These are phyloP conservation scores for Rhodinocichla rosea DNA, from an alignment of 2,113 vertebrate genomes.

Conservation along the genomic window DNA sequence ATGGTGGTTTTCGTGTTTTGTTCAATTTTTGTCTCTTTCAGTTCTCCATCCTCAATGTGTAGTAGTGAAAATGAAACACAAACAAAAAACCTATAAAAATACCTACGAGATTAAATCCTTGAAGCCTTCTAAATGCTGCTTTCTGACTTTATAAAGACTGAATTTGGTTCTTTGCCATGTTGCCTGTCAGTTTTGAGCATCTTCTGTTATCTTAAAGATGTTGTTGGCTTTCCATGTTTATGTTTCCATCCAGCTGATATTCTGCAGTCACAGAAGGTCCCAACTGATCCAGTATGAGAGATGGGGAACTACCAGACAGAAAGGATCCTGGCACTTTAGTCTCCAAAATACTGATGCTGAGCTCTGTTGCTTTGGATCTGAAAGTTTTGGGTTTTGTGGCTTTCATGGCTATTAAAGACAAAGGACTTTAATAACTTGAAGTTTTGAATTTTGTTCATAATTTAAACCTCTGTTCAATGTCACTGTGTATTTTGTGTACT, in stretches of 20 bases:
- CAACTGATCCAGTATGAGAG: not conserved
- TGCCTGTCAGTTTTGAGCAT: not conserved
- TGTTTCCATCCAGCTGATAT: fast-evolving
- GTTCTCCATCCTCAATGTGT: not conserved
- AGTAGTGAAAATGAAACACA: not conserved
- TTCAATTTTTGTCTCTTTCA: not conserved
- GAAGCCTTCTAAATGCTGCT: not conserved
- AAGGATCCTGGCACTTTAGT: not conserved
- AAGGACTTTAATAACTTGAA: not conserved
- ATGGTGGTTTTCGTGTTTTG: not conserved
- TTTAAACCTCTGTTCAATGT: conserved; percentile 1
- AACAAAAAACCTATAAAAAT: not conserved
- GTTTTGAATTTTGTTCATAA: not conserved
- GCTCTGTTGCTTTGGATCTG: not conserved
- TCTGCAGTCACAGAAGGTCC: not conserved
- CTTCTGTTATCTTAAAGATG: not conserved
- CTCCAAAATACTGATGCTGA: not conserved
- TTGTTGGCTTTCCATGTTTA: not conserved
- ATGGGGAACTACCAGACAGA: not conserved
- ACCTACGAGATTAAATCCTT: not conserved
- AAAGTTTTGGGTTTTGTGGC: not conserved
- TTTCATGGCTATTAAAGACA: not conserved
- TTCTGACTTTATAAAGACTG: not conserved
- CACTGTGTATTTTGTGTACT: not conserved
- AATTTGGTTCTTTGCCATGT: not conserved